Evolutionary conservation across 2,888 invertebrate genomes (phyloP).

Genomic region (Cataglyphis cursor): DNA sequence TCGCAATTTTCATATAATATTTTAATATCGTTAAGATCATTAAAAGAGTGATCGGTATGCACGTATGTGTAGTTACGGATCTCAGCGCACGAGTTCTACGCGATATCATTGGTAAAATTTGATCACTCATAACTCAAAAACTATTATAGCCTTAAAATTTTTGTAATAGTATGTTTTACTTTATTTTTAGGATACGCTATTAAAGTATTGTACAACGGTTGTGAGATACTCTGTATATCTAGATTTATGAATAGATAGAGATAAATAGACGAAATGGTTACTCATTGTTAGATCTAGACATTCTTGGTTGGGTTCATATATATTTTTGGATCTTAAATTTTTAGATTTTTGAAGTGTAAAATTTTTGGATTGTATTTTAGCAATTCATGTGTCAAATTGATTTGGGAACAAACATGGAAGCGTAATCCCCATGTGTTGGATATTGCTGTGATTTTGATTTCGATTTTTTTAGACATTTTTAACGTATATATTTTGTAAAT

Average conservation of each 20-base stretch:
- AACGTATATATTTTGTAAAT: constrained; percentile 58
- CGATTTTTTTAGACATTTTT: constrained; percentile 61
- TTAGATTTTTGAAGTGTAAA: background rate
- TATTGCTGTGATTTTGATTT: constrained; percentile 66
- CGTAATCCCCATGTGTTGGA: constrained; percentile 34
- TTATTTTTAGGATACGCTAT: too few species aligned
- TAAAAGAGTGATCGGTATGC: too few species aligned
- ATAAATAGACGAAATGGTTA: background rate
- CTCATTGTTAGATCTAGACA: constrained; percentile 5
- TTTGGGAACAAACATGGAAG: background rate
- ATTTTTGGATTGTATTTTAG: constrained; percentile 18
- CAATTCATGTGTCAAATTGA: background rate
- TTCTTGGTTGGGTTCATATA: background rate
- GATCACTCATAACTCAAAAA: too few species aligned
- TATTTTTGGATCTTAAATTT: constrained; percentile 9
- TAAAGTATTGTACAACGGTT: too few species aligned
- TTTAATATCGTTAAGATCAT: too few species aligned
- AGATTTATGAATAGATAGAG: background rate
- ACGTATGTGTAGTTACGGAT: too few species aligned
- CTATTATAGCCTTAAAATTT: too few species aligned
- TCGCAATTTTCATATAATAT: too few species aligned
- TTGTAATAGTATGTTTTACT: too few species aligned
- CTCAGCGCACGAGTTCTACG: too few species aligned
- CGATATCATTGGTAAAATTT: too few species aligned
- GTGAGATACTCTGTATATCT: background rate